Evolutionary conservation across 2,888 invertebrate genomes (phyloP), one percentile per base, ranked within the genome.

Genomic region (Liopterus haemorrhoidalis): DNA sequence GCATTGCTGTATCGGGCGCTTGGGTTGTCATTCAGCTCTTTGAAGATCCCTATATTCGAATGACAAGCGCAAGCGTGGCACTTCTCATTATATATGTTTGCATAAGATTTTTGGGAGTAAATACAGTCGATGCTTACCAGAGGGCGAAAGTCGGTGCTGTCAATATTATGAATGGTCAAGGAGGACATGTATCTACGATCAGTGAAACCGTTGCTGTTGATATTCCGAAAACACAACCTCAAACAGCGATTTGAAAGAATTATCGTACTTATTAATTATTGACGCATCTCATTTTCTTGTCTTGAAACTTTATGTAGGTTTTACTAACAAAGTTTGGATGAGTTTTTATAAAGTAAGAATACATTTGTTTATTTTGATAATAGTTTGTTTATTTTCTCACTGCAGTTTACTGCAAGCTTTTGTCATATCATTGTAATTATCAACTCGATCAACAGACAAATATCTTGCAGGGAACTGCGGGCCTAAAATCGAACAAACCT

Each of bases 111-210:
- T 74, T 92, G 52, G 87, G 90, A 49, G 81, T 87, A 65, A 90
- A 88, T 61, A 89, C 90, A 2, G 82, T 89, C 37, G 82, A 84
- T 43, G 91, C 91, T n/a, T 91, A 90, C 71, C 88, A 91, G 60
- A 79, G 89, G 49, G 91, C 92, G 56, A 89, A 87, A 70, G 87
- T 91, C 8, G 89, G 88, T 24, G 86, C 89, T 1, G 75, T 92
- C 37, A 84, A 82, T 60, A 92, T 93, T 57, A 72, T 79, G 37
- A 68, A 66, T 46, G 64, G 58, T 53, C 58, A 64, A 24, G 67
- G 60, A 49, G 62, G 62, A 49, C 67, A 69, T 46, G 72, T 75
- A 38, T 66, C 70, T 9, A 75, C 75, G 27, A 75, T 76, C 48
- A 76, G 75, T 59, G 73, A 69, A 46, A 70, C 72, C 27, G 69